Evolutionary conservation across 2,888 invertebrate genomes (phyloP), one percentile per base, ranked within the genome.

Genomic region (Cephus runcator): DNA sequence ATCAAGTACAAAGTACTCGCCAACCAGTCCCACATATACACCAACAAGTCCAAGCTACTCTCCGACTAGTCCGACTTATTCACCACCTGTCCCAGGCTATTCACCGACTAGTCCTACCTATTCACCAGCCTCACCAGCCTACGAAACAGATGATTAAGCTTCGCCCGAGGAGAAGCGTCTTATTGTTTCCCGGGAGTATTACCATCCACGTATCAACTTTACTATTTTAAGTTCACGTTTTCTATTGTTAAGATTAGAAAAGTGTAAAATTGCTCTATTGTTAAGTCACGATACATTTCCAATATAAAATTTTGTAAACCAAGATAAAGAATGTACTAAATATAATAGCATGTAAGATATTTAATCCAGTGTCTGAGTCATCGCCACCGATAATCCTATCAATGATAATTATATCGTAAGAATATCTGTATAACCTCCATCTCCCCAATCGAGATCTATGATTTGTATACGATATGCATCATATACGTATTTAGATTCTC

Each of bases 41-140:
- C 97, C 96, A 12, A 95, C 95, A 11, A 96, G 95, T 83, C 96
- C 96, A 0, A 95, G 94, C 73, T 96, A 96, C 87, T 95, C 96
- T 0, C 96, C 96, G 0, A 95, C 95, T 1, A 94, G 95, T 73
- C 97, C 97, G 80, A 93, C 96, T 75, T 96, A 95, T 85, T 96
- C 96, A n/a, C 95, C 94, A 15, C 93, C 93, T 23, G 93, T 93
- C 31, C 95, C 95, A 12, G 92, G 87, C 83, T 96, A 95, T 88
- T 94, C 93, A 34, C 94, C 94, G 0, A 93, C 93, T 6, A 93
- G 93, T 85, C 94, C 94, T 1, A 93, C 92, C 0, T 94, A 94
- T 84, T 94, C 95, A 3, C 95, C 95, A 1, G 94, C 95, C 68
- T 95, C 94, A 34, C 96, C 95, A 12, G 93, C 93, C 80, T 94